Percentiles rank a stretch among this genome's conserved stretches.
Conservation (phyloP, 2,113 vertebrate genomes). For the Mormyrus iriodes region DNA sequence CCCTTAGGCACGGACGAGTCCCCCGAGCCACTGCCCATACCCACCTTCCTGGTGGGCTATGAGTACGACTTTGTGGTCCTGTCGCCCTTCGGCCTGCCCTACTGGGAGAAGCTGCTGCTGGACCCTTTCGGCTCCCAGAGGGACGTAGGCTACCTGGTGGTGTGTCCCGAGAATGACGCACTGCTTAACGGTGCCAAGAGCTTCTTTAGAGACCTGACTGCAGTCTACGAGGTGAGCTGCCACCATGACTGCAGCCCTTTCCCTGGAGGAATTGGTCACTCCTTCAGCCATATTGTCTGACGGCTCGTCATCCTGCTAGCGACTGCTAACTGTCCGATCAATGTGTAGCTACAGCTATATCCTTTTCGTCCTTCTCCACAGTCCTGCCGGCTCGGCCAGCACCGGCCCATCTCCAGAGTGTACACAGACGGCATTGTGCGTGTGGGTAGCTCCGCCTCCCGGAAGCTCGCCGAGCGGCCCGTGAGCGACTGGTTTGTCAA, state of each 20-base stretch:
- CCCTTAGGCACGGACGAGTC: slow-evolving; percentile 92
- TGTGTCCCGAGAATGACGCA: slow-evolving; percentile 94
- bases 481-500: slow-evolving; percentile 94
- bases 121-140: slow-evolving; percentile 94
- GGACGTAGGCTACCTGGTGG: slow-evolving; percentile 93
- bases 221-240: slow-evolving; percentile 83
- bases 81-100: slow-evolving; percentile 92
- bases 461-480: slow-evolving; percentile 81
- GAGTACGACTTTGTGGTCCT: slow-evolving; percentile 98
- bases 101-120: slow-evolving; percentile 95
- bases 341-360: background rate
- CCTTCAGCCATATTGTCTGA: background rate
- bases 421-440: slow-evolving; percentile 87
- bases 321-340: background rate
- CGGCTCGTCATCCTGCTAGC: background rate
- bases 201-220: slow-evolving; percentile 93
- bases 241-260: background rate
- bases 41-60: slow-evolving; percentile 92
- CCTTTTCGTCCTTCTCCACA: slow-evolving; percentile 36
- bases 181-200: slow-evolving; percentile 90
- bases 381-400: slow-evolving; percentile 94
- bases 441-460: slow-evolving; percentile 79
- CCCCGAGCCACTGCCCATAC: slow-evolving; percentile 95
- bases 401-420: slow-evolving; percentile 89
- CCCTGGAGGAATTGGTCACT: background rate